Evolutionary conservation across 2,888 invertebrate species (phyloP).

Genomic region (Boloria euphrosyne): DNA sequence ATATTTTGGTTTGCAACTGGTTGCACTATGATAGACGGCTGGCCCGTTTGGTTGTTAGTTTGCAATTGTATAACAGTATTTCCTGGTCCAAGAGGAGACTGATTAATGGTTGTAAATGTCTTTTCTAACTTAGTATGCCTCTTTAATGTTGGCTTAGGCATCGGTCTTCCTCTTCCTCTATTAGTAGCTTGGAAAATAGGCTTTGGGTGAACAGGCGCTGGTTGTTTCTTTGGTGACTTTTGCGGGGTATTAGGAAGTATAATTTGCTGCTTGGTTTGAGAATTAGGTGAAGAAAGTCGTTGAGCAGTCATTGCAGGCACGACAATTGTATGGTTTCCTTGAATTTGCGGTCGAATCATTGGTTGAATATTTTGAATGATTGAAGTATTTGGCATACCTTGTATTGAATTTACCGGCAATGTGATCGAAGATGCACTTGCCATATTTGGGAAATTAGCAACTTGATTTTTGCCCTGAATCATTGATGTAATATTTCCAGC

Average conservation of each 20-base stretch:
- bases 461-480: slow-evolving; percentile 75
- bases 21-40: slow-evolving; percentile 87
- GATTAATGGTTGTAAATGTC: slow-evolving; percentile 74
- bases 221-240: slow-evolving; percentile 78
- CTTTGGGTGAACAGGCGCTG: slow-evolving; percentile 73
- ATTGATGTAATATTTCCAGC: slow-evolving; percentile 63
- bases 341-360: slow-evolving; percentile 76
- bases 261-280: slow-evolving; percentile 74
- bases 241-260: slow-evolving; percentile 68
- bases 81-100: slow-evolving; percentile 68
- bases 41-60: slow-evolving; percentile 79
- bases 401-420: slow-evolving; percentile 75
- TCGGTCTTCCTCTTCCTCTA: slow-evolving; percentile 70
- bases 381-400: slow-evolving; percentile 73
- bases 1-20: slow-evolving; percentile 83
- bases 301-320: slow-evolving; percentile 75
- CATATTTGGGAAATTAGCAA: slow-evolving; percentile 75
- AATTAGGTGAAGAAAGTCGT: slow-evolving; percentile 69
- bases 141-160: slow-evolving; percentile 75
- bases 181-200: slow-evolving; percentile 75
- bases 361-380: slow-evolving; percentile 79
- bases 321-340: slow-evolving; percentile 75
- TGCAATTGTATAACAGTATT: slow-evolving; percentile 83
- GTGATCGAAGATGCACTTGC: slow-evolving; percentile 77
- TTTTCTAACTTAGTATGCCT: slow-evolving; percentile 77